These are phyloP conservation scores for Micropoecilia bifurca DNA, from an alignment of 2,797 vertebrate species.

Conservation along the genomic window DNA sequence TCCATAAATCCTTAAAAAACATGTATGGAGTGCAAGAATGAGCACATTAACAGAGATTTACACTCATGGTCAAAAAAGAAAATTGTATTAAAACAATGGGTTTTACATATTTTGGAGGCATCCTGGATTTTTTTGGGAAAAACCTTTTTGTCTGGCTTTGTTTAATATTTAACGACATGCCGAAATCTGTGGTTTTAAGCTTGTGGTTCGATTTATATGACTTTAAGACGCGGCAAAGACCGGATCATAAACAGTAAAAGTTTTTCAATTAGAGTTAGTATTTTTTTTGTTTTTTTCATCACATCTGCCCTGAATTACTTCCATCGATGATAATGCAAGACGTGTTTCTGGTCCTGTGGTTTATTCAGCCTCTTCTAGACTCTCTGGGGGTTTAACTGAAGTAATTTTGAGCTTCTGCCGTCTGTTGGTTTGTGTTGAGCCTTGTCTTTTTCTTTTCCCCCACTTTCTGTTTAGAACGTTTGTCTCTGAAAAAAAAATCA, in stretches of 20 bases:
- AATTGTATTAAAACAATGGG: background rate
- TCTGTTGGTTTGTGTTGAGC: conserved; percentile 15
- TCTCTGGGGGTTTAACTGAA: conserved; percentile 9
- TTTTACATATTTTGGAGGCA: background rate
- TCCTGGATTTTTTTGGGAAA: background rate
- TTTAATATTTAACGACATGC: background rate
- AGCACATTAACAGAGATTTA: background rate
- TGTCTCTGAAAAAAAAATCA: conserved; percentile 19
- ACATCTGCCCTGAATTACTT: background rate
- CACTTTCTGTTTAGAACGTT: conserved; percentile 16
- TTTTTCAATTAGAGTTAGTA: background rate
- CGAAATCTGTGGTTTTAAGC: background rate
- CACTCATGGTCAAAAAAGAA: background rate
- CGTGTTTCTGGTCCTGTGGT: conserved; percentile 1
- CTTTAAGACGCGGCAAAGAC: background rate
- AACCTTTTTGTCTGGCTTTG: background rate
- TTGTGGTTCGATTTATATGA: background rate
- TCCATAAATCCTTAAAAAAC: conserved; percentile 15
- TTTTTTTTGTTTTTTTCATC: background rate
- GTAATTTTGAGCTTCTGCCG: conserved; percentile 12
- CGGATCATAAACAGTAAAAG: background rate
- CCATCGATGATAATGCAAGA: background rate
- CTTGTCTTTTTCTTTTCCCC: background rate
- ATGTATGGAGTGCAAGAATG: background rate
- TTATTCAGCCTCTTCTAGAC: conserved; percentile 2